Evolutionary conservation across 2,888 invertebrate species (phyloP).

Genomic region (Agapetus fuscipes): DNA sequence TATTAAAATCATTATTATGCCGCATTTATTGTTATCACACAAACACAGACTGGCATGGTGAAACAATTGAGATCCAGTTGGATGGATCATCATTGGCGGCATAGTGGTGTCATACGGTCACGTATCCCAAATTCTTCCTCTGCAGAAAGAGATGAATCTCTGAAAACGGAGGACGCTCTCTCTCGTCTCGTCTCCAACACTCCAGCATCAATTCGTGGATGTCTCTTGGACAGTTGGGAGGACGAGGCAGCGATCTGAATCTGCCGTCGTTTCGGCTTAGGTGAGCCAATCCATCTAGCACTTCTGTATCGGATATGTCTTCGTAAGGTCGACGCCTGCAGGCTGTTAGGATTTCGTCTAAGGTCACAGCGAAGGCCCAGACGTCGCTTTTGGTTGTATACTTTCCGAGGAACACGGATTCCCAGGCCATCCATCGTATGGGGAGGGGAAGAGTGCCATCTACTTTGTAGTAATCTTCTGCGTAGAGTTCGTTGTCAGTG

Average conservation of each 20-base stretch:
- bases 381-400: constrained; percentile 87
- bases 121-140: constrained; percentile 34
- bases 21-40: no score
- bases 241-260: constrained; percentile 55
- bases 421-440: constrained; percentile 87
- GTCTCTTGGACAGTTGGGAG: constrained; percentile 65
- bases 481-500: constrained; percentile 71
- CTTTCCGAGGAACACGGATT: constrained; percentile 67
- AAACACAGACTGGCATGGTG: no score
- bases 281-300: constrained; percentile 71
- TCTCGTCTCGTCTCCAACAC: constrained; percentile 73
- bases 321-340: constrained; percentile 72
- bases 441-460: constrained; percentile 72
- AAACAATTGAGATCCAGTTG: no score
- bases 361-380: constrained; percentile 82
- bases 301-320: constrained; percentile 63
- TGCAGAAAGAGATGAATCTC: constrained; percentile 77
- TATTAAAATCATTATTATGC: no score
- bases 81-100: no score
- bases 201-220: constrained; percentile 77
- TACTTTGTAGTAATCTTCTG: constrained; percentile 72
- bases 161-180: constrained; percentile 66
- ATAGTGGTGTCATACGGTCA: not conserved
- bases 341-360: constrained; percentile 77
- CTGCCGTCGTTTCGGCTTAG: constrained; percentile 52